Evolutionary conservation across 2,113 vertebrate genomes (phyloP).

Genomic region (Tricholaema leucomelas): DNA sequence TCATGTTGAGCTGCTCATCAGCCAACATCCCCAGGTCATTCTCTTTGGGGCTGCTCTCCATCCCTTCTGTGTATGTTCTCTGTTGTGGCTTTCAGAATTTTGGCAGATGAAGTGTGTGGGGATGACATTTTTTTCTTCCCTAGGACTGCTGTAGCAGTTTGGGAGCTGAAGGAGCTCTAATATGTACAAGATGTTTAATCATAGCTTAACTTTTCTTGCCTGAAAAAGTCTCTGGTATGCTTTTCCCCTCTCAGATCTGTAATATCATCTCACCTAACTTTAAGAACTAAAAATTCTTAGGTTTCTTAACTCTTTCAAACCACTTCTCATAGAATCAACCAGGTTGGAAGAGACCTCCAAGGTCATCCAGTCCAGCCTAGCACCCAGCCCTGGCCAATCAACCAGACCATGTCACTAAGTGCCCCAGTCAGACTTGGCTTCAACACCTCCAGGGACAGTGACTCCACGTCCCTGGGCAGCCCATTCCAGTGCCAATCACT

Average conservation of each 20-base stretch:
- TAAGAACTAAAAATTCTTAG: neutral
- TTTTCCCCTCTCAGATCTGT: neutral
- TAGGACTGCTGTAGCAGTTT: neutral
- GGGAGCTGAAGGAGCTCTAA: neutral
- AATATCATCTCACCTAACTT: neutral
- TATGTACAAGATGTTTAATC: neutral
- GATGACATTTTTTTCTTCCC: neutral
- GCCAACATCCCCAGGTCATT: neutral
- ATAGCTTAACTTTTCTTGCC: neutral
- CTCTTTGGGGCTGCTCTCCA: neutral
- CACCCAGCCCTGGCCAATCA: too few species aligned
- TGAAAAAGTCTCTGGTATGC: neutral
- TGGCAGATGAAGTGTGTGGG: neutral
- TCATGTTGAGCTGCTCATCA: neutral
- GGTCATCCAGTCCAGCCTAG: too few species aligned
- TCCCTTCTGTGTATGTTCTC: neutral
- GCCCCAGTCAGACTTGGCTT: too few species aligned
- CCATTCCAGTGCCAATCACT: too few species aligned
- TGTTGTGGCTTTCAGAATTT: constrained; percentile 31
- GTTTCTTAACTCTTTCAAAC: neutral
- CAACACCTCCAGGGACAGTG: too few species aligned
- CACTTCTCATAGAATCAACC: too few species aligned
- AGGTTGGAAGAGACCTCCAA: too few species aligned
- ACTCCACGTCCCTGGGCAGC: too few species aligned
- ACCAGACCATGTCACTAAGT: too few species aligned